Base-by-base conservation (phyloP, 1,140 invertebrate genomes). In the Cydia splendana region DNA sequence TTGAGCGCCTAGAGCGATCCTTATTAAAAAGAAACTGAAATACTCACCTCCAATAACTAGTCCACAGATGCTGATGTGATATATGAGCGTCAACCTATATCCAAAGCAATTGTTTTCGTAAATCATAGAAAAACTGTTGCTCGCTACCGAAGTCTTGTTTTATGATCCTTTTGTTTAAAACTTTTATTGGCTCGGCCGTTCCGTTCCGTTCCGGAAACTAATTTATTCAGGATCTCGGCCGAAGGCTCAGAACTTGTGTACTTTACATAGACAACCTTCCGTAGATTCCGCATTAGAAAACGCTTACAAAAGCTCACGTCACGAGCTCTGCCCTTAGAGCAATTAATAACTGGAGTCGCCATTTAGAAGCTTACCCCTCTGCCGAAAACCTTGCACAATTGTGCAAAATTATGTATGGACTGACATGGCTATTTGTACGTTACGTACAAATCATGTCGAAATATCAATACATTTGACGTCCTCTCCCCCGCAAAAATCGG, bases 161-260 rank as follows among this genome's bases (percentile, higher is more conserved):
- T 93, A 93, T 93, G 90, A 91, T 91, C 90, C 91, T 91, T 93
- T 93, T 93, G 90, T 93, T 92, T 91, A 88, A 92, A 93, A 93
- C 88, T 91, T 93, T 92, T 93, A 93, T 92, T 93, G 88, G 86
- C 83, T 82, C 82, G 81, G 84, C 80, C 85, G 86, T 85, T 87
- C 81, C 88, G n/a, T 85, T 87, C 81, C 88, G 57, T 85, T 86
- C 81, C 88, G 81, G 84, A 91, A 93, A 90, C 91, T 93, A 92
- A 93, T 93, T 93, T 93, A 93, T 91, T 91, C 91, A 88, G 86
- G 88, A 81, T 78, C 78, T 81, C 79, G 82, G 76, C 73, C 76
- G 74, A 62, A 80, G 78, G 88, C 88, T 91, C 88, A 84, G 80
- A 91, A 91, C 82, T 90, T 87, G 18, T 67, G 80, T 77, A 81